These are phyloP conservation scores for Eupleurogrammus muticus DNA, from an alignment of 2,797 vertebrate genomes.

Conservation along the genomic window DNA sequence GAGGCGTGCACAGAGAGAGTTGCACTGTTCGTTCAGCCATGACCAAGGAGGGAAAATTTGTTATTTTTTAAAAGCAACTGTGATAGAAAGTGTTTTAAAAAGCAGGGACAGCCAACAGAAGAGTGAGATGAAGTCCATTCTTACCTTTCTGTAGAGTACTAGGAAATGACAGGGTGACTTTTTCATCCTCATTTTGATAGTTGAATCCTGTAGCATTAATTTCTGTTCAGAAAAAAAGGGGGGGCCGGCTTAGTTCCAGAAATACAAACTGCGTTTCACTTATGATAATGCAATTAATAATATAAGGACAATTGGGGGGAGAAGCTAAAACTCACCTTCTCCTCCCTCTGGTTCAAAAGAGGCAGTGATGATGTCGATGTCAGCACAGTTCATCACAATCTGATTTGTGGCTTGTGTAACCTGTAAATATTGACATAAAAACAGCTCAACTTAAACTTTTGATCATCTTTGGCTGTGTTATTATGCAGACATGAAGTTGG, in stretches of 20 bases:
- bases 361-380: constrained; percentile 99
- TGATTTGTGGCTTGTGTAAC: constrained; percentile 97
- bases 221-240: constrained; percentile 79
- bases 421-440: constrained; percentile 82
- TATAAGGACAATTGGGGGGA: neutral
- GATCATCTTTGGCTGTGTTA: neutral
- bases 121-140: neutral
- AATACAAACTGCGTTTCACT: neutral
- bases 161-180: constrained; percentile 97
- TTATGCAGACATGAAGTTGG: neutral
- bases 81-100: neutral
- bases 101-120: neutral
- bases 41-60: constrained; percentile 1
- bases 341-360: constrained; percentile 94
- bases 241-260: neutral
- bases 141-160: constrained; percentile 94
- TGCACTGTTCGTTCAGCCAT: constrained; percentile 19
- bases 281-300: neutral
- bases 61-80: constrained; percentile 24
- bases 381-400: constrained; percentile 99
- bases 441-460: neutral
- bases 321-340: constrained; percentile 86
- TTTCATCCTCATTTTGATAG: constrained; percentile 99
- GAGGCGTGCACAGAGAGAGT: constrained; percentile 31
- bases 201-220: constrained; percentile 98